Evolutionary conservation across 1,140 invertebrate genomes (phyloP), one percentile per base, ranked within the genome.

Genomic region (Zaprionus africanus): DNA sequence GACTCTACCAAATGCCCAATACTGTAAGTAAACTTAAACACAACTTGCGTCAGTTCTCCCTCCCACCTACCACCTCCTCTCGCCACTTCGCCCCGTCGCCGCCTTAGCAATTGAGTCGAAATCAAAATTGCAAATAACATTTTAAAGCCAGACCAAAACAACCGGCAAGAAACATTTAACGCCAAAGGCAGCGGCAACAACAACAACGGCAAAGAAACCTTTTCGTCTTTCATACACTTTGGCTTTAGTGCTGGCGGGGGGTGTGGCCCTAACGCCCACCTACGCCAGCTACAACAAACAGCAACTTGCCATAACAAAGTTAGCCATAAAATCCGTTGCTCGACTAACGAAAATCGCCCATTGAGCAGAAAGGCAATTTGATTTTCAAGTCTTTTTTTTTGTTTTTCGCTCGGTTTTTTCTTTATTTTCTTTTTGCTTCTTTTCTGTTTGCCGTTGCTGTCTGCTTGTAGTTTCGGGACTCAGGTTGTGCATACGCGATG

Each of bases 291-390:
- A 53, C 31, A 57, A 26, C 36, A 28, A 54, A 54, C 63, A 63
- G 24, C 36, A 64, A 64, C 62, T 62, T 65, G 67, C 67, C 73
- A 71, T 75, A 76, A 77, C 72, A 83, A 83, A 83, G 81, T 83
- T 83, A 65, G 65, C 62, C 78, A 63, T 85, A 81, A 74, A 82
- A 79, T 66, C 78, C 78, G 81, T 85, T 81, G 78, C 84, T 75
- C 69, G 82, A 74, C 82, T 79, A 86, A 83, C 74, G 59, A 83
- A 88, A 84, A 84, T 80, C 84, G 81, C 71, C 63, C 77, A 76
- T 67, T 71, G 69, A 81, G 79, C 81, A 72, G 59, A 83, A 84
- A 81, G 72, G 75, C 85, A 90, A 88, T 88, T 90, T 81, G 80
- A 81, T 81, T 79, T 79, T 57, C 60, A 73, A 77, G 57, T 36